Evolutionary conservation across 2,888 invertebrate species (phyloP).

Genomic region (Drosophila quinaria): DNA sequence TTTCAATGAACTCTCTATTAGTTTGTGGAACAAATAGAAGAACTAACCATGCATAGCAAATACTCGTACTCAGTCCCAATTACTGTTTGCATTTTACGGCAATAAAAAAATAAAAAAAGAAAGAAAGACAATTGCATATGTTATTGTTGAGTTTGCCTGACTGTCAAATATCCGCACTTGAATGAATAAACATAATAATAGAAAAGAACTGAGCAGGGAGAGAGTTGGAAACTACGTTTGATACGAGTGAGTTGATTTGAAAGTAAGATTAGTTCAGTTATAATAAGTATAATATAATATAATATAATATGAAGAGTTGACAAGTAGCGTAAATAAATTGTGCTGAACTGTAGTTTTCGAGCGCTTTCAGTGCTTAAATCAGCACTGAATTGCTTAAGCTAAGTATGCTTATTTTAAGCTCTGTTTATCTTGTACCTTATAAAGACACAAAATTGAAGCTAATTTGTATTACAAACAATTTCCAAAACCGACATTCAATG

Average conservation of each 20-base stretch:
- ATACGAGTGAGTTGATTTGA: not conserved
- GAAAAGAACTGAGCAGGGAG: not conserved
- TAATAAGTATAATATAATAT: no score
- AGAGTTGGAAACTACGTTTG: not conserved
- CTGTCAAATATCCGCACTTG: constrained; percentile 38
- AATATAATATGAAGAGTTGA: no score
- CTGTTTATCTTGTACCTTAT: not conserved
- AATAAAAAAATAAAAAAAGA: constrained; percentile 22
- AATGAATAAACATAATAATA: not conserved
- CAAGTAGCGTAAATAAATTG: no score
- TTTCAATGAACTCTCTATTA: constrained; percentile 40
- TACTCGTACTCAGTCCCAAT: constrained; percentile 37
- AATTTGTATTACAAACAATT: not conserved
- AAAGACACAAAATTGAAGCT: not conserved
- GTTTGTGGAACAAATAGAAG: constrained; percentile 26
- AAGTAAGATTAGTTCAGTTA: not conserved
- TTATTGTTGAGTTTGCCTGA: not conserved
- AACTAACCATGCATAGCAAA: constrained; percentile 47
- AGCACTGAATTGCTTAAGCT: not conserved
- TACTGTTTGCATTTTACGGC: constrained; percentile 36
- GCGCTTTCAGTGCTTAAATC: not conserved
- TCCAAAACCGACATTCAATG: not conserved
- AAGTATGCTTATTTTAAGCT: not conserved
- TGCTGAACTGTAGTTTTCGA: not conserved
- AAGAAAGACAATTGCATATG: constrained; percentile 17